Base-by-base conservation (phyloP, 2,888 invertebrate species). In the Lasioglossum pauxillum region DNA sequence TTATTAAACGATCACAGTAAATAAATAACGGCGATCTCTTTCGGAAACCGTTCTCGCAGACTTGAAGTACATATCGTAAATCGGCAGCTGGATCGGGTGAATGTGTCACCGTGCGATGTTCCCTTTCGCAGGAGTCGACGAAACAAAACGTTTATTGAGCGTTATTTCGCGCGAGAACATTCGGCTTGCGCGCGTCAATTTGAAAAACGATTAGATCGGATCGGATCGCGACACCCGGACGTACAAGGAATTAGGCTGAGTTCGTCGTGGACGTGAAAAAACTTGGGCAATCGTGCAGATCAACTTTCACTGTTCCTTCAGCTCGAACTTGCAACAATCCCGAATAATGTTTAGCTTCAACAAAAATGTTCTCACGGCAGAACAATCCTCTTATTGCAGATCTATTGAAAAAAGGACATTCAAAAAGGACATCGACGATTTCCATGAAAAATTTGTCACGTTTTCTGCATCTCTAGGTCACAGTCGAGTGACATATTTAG, bases 221-320 rank as follows among this genome's bases (percentile, higher is more conserved):
- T 69, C 35, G 67, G 64, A 64, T 31, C 64, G 64, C 64, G 64
- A 64, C 64, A 64, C 31, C 64, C 64, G 64, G 64, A 31, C 64
- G 16, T 64, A 64, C 64, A 60, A 60, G 27, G 60, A 14, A 27
- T 60, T 60, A 60, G 60, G 60, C 60, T 60, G 35, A 67, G 23
- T 23, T 69, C 19, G 69, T 69, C 69, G 35, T 69, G 38, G 23
- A 69, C 35, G 38, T n/a, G 38, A 10, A 27, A 35, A 41, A 73
- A 19, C 19, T 73, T n/a, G 46, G 46, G 41, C 8, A 8, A 27
- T 46, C 19, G 31, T 27, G 64, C n/a, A 16, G 64, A 64, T 64
- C 31, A 31, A 14, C 31, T 5, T 27, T 16, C 27, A 31, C 31
- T 31, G 16, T 64, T 27, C 14, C 1, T 16, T 64, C 14, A 8